Evolutionary conservation across 2,888 invertebrate species (phyloP), one percentile per base, ranked within the genome.

Genomic region (Cephus runcator): DNA sequence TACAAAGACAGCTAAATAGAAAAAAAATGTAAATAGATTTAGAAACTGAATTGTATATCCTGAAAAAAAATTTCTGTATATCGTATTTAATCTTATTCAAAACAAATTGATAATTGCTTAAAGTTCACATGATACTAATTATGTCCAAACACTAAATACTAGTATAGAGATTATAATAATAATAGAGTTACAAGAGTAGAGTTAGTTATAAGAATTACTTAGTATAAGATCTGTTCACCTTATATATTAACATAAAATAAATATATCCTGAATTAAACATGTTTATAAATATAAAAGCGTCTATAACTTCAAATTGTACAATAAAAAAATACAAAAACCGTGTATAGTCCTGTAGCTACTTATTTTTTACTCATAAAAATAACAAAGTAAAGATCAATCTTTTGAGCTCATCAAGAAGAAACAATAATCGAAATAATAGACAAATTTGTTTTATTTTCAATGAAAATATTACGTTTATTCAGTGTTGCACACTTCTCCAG

Each of bases 401-500:
- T 40, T 40, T 40, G 15, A 15, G 6, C 40, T 40, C 15, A 40
- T 15, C 4, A 15, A 15, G 1, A 40, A 23, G 1, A 23, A 56
- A 15, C 23, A 23, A 23, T 56, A 56, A 56, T 56, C 6, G 56
- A 56, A 40, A 56, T 56, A 15, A 56, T 23, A 56, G 15, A 56
- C 6, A 9, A 23, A 56, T 23, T 23, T 9, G 15, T 34, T 74
- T 34, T 15, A 35, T 30, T 74, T 23, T 36, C 12, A 34, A 23
- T 15, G 30, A 1, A 69, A 40, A 75, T 75, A 75, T 77, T 77
- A 77, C 77, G 40, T 77, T 77, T 77, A n/a, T 77, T 77, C 36
- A 75, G 75, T 30, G 75, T 34, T 30, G 79, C 78, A 77, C 80
- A 80, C 73, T 79, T 82, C 69, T 34, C 78, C 33, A 82, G 69